These are phyloP conservation scores for Ernsta delagoae DNA, from an alignment of 2,888 invertebrate species.

Conservation along the genomic window DNA sequence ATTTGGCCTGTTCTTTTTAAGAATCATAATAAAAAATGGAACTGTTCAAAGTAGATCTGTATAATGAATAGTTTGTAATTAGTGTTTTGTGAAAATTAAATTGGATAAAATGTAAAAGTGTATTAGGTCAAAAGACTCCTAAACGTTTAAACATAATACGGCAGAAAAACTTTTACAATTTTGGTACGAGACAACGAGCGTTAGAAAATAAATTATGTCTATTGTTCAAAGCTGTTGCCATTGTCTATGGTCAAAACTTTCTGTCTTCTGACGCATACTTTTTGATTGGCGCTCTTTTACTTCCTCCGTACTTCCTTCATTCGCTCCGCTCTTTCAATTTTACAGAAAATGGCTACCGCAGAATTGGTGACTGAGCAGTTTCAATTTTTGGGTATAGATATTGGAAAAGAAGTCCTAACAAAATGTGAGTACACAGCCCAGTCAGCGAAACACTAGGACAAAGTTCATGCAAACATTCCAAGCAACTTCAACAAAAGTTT, in stretches of 20 bases:
- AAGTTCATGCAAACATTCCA: slow-evolving; percentile 25
- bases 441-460: slow-evolving; percentile 16
- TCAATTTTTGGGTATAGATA: slow-evolving; percentile 86
- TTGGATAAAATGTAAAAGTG: too few species aligned
- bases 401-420: slow-evolving; percentile 78
- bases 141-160: too few species aligned
- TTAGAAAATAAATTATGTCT: slow-evolving; percentile 26
- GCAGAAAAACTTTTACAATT: too few species aligned
- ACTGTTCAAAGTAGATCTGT: too few species aligned
- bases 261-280: slow-evolving; percentile 52
- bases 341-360: slow-evolving; percentile 82
- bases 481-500: slow-evolving; percentile 35
- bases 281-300: slow-evolving; percentile 63
- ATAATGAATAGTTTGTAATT: too few species aligned
- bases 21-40: too few species aligned
- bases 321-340: slow-evolving; percentile 53
- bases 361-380: slow-evolving; percentile 86
- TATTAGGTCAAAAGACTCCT: too few species aligned
- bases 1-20: too few species aligned
- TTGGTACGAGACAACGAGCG: not conserved
- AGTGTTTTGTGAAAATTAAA: too few species aligned
- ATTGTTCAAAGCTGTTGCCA: not conserved
- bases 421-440: slow-evolving; percentile 80
- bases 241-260: slow-evolving; percentile 50
- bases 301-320: slow-evolving; percentile 52